Evolutionary conservation across 1,140 invertebrate species (phyloP), one percentile per base, ranked within the genome.

Genomic region (Dryas iulia): DNA sequence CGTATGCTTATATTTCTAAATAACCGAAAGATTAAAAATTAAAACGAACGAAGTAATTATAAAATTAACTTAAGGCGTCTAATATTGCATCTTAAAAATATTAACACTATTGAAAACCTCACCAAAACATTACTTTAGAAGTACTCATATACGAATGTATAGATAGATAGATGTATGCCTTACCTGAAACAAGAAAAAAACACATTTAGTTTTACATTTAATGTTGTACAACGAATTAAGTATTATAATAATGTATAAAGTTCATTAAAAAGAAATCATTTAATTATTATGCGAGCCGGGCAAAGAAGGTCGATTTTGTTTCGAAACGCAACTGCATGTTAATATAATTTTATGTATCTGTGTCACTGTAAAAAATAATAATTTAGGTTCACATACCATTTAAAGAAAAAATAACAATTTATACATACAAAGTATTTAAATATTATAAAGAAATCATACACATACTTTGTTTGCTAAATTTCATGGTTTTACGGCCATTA

Each of bases 331-430:
- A 76, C 63, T 78, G 72, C 68, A 82, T 69, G 67, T 84, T 76
- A 79, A 81, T 67, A 79, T 83, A 79, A 84, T 79, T 64, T 69
- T 77, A 83, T 84, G 84, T 77, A 85, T 83, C 72, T 81, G 76
- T 83, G 81, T 71, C 83, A 81, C 72, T 70, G 78, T 73, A 70
- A 81, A 82, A 83, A 76, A 71, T 53, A 61, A 69, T 57, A 58
- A 35, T 60, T 60, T 14, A 47, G 39, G 39, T 21, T 47, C 39
- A 10, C 39, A 47, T 7, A 18, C 7, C 14, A 47, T 21, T 21
- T 21, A 21, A 47, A 54, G 52, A 23, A 54, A 56, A 21, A 47
- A 8, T 18, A 47, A 5, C 8, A 47, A 8, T 7, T 18, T 47
- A 47, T 47, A 21, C 14, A 47, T 3, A 47, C 8, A 47, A 47